Evolutionary conservation across 1,140 invertebrate species (phyloP).

Genomic region (Argopecten irradians): DNA sequence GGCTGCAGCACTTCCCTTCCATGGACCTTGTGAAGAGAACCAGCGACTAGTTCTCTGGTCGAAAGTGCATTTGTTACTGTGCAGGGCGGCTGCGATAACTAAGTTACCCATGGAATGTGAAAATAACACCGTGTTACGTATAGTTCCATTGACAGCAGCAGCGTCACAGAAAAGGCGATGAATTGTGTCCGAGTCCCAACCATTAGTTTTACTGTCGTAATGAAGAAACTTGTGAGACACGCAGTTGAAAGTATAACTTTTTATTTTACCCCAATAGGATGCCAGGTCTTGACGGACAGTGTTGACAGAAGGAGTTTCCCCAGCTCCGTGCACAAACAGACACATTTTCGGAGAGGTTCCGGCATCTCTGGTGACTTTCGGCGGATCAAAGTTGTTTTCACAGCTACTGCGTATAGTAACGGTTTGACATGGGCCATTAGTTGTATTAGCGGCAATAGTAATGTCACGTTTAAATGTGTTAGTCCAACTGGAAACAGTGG

Average conservation of each 20-base stretch:
- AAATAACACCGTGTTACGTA: too few relatives aligned
- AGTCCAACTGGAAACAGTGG: background rate
- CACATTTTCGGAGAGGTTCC: background rate
- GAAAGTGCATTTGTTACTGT: background rate
- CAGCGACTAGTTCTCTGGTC: background rate
- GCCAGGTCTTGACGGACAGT: background rate
- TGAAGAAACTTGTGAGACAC: background rate
- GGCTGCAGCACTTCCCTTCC: background rate
- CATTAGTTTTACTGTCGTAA: background rate
- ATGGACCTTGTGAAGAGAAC: background rate
- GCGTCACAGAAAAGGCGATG: too few relatives aligned
- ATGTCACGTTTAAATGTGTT: background rate
- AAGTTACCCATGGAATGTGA: too few relatives aligned
- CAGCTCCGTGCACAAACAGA: constrained; percentile 1
- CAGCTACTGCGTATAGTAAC: background rate
- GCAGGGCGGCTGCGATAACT: too few relatives aligned
- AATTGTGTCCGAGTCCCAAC: too few relatives aligned
- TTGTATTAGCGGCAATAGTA: background rate
- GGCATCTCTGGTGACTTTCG: background rate
- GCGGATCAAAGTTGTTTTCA: background rate
- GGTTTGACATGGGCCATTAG: background rate
- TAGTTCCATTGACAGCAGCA: too few relatives aligned
- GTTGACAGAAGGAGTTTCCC: background rate
- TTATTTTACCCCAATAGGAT: background rate
- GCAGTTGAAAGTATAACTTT: background rate